These are phyloP conservation scores for Tupaia chinensis DNA, from an alignment of 2,113 vertebrate species.

Conservation along the genomic window DNA sequence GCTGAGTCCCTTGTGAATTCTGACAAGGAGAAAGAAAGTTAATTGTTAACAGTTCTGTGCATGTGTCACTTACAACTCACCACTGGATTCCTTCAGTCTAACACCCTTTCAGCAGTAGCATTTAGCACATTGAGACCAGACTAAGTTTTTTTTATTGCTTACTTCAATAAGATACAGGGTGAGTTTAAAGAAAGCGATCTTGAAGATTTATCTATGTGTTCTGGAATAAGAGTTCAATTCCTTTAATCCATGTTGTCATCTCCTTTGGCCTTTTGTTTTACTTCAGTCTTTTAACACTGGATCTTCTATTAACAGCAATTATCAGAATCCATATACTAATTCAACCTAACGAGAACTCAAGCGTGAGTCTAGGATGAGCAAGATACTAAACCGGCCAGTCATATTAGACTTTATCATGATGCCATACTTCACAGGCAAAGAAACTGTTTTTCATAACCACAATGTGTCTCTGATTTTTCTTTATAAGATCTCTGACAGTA, in stretches of 20 bases:
- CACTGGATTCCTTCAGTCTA: constrained; percentile 81
- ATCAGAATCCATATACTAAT: constrained; percentile 54
- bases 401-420: neutral
- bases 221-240: constrained; percentile 67
- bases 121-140: constrained; percentile 66
- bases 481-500: constrained; percentile 63
- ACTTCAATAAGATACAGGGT: constrained; percentile 73
- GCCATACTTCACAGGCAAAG: constrained; percentile 39
- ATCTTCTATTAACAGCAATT: constrained; percentile 76
- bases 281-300: constrained; percentile 70
- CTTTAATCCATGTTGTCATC: constrained; percentile 67
- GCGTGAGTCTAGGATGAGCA: neutral
- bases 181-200: constrained; percentile 70
- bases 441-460: constrained; percentile 37
- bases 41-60: constrained; percentile 81
- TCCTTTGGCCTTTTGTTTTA: constrained; percentile 64
- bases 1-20: constrained; percentile 62
- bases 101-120: constrained; percentile 81
- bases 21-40: constrained; percentile 76
- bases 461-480: constrained; percentile 28
- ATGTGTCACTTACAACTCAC: constrained; percentile 78
- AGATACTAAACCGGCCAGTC: neutral
- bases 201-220: constrained; percentile 68
- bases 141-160: constrained; percentile 64
- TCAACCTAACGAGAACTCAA: constrained; percentile 22